phyloP scores from a whole-genome alignment of 2,113 vertebrate species.

The Psammodynastes pulverulentus region DNA sequence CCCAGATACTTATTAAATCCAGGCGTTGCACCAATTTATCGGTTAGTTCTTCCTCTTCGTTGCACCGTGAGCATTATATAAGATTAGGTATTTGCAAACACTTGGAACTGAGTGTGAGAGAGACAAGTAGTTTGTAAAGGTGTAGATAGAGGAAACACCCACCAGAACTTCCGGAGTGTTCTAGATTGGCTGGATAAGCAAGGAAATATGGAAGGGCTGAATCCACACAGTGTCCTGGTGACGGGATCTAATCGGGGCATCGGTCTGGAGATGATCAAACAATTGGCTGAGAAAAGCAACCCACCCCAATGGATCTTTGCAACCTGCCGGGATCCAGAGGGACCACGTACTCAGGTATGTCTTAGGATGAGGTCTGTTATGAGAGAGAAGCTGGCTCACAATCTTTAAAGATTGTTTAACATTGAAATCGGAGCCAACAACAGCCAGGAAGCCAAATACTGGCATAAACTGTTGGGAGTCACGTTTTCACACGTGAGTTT shows the following conservation, averaged over 20 bases:
- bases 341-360: background rate
- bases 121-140: background rate
- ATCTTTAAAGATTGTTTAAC: background rate
- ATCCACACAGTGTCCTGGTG: conserved; percentile 32
- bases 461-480: background rate
- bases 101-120: too few relatives aligned
- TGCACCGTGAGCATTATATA: too few relatives aligned
- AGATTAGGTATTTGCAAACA: background rate
- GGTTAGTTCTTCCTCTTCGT: background rate
- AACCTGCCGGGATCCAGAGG: background rate
- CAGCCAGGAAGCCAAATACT: background rate
- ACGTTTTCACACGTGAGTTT: background rate
- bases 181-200: fast-evolving
- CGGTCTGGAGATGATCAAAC: conserved; percentile 55
- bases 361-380: background rate
- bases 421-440: background rate
- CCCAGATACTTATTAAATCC: background rate
- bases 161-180: too few relatives aligned
- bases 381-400: background rate
- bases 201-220: conserved; percentile 15
- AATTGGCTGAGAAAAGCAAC: background rate
- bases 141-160: background rate
- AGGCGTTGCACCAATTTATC: background rate
- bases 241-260: conserved; percentile 65
- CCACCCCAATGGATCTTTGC: conserved; percentile 6